These are phyloP conservation scores for Polietes domitor DNA, from an alignment of 2,888 invertebrate species.

Conservation along the genomic window DNA sequence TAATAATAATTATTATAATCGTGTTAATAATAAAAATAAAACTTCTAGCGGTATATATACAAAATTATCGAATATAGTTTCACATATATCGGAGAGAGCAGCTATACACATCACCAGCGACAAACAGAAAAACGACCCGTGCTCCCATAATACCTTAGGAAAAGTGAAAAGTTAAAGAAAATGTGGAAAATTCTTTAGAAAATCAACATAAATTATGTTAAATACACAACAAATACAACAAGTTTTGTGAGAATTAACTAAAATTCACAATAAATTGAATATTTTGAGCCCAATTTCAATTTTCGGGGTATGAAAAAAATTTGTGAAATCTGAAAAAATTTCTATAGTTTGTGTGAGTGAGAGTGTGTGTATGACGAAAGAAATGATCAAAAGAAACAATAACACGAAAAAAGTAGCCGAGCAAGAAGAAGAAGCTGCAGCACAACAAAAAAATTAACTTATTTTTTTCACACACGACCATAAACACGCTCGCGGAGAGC, in stretches of 20 bases:
- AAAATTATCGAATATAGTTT: too few species aligned
- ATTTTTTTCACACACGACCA: neutral
- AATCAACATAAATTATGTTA: constrained; percentile 10
- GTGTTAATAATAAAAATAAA: too few species aligned
- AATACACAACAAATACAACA: neutral
- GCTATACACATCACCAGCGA: too few species aligned
- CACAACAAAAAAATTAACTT: neutral
- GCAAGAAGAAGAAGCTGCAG: neutral
- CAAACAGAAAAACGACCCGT: too few species aligned
- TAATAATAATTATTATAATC: too few species aligned
- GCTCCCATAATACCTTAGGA: constrained; percentile 6
- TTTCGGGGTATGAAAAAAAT: neutral
- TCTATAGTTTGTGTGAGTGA: neutral
- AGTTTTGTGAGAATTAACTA: neutral
- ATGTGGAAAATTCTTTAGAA: neutral
- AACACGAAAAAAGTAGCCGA: constrained; percentile 47
- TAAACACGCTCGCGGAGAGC: neutral
- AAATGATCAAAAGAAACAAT: constrained; percentile 45
- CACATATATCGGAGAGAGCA: too few species aligned
- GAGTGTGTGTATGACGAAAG: constrained; percentile 42
- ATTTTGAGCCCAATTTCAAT: too few species aligned
- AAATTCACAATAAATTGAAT: neutral
- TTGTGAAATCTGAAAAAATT: constrained; percentile 23
- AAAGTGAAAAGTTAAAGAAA: constrained; percentile 27
- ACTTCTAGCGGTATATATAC: too few species aligned